Evolutionary conservation across 2,797 vertebrate species (phyloP).

Genomic region (Urosaurus nigricauda): DNA sequence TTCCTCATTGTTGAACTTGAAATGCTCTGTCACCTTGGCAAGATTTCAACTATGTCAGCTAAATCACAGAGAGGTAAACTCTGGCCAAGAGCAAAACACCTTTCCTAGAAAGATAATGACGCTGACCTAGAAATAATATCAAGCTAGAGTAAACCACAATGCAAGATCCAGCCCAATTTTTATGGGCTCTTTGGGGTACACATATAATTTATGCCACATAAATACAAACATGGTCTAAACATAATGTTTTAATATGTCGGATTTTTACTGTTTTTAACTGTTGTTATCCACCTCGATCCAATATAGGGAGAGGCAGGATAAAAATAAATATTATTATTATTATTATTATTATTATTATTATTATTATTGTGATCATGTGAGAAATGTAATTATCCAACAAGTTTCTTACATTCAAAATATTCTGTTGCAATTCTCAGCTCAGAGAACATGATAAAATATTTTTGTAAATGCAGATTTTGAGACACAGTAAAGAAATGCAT

Average conservation of each 20-base stretch:
- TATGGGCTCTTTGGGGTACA: constrained; percentile 55
- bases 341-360: too few species aligned
- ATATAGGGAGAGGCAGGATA: too few species aligned
- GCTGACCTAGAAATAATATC: constrained; percentile 69
- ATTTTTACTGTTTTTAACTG: too few species aligned
- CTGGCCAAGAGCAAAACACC: constrained; percentile 71
- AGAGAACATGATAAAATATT: neutral
- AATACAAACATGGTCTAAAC: neutral
- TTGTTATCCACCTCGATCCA: too few species aligned
- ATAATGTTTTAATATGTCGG: too few species aligned
- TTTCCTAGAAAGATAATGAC: constrained; percentile 74
- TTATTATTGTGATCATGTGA: constrained; percentile 48
- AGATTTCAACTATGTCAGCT: constrained; percentile 79
- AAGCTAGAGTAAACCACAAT: constrained; percentile 56
- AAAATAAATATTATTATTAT: too few species aligned
- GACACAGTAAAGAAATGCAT: neutral
- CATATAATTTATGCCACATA: neutral
- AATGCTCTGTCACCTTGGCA: constrained; percentile 79
- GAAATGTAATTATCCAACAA: neutral
- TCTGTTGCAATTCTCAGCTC: neutral
- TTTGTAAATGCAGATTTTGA: neutral
- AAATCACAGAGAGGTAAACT: constrained; percentile 75
- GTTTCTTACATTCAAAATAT: neutral
- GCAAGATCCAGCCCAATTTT: constrained; percentile 61
- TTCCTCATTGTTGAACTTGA: constrained; percentile 76